phyloP scores from a whole-genome alignment of 2,888 invertebrate species.

The Esperia sulphurella region DNA sequence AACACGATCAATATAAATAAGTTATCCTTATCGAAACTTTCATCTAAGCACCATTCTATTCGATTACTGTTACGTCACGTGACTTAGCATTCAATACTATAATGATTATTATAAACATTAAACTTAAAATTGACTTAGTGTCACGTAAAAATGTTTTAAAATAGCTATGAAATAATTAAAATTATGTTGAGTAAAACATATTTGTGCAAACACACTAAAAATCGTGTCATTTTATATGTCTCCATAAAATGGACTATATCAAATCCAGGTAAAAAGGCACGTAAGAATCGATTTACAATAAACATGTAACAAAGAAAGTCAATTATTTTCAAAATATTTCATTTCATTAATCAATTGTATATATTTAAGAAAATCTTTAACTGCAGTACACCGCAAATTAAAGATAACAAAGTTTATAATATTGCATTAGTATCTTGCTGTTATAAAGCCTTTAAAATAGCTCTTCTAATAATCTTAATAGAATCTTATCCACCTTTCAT shows the following conservation, averaged over 20 bases:
- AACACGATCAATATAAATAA: constrained; percentile 56
- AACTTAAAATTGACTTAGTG: too few species aligned
- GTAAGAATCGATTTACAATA: constrained; percentile 71
- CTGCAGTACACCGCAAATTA: constrained; percentile 20
- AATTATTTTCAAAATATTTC: constrained; percentile 46
- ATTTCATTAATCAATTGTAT: too few species aligned
- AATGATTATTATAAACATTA: constrained; percentile 54
- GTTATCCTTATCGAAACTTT: constrained; percentile 63
- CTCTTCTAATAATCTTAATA: too few species aligned
- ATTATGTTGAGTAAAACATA: constrained; percentile 56
- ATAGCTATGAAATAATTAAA: constrained; percentile 52
- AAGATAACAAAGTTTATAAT: constrained; percentile 23
- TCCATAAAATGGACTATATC: constrained; percentile 59
- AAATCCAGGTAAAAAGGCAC: constrained; percentile 76
- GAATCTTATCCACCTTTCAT: too few species aligned
- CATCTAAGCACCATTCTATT: constrained; percentile 78
- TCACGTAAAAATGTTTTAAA: constrained; percentile 53
- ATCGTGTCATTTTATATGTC: constrained; percentile 52
- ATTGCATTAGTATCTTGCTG: too few species aligned
- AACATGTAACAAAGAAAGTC: constrained; percentile 19
- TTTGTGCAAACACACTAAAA: constrained; percentile 70
- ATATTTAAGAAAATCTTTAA: constrained; percentile 21
- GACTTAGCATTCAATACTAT: constrained; percentile 73
- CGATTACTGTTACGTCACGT: constrained; percentile 69
- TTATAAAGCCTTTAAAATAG: too few species aligned